Base-by-base conservation (phyloP, 2,888 invertebrate species). In the Eilema griseolum region DNA sequence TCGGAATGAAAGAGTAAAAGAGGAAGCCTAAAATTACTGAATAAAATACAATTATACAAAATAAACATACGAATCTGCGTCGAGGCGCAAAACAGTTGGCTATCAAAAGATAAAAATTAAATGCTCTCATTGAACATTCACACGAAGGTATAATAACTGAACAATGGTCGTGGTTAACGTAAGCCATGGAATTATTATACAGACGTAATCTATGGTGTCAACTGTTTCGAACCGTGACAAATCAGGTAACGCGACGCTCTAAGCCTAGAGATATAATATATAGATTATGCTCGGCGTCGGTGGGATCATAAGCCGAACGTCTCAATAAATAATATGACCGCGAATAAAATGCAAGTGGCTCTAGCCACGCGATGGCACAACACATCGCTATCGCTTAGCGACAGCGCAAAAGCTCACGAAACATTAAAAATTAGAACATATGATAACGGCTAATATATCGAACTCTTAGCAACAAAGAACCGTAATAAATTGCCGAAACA, bases 191-290 rank as follows among this genome's bases (percentile, higher is more conserved):
- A n/a, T 52, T 52, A n/a, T 20, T 52, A n/a, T 10, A n/a, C 10
- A 52, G n/a, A 52, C n/a, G n/a, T n/a, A 52, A 52, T 52, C 52
- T 52, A 52, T n/a, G 52, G 52, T 16, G 52, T 1, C 85, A 83
- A 88, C 86, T 88, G 81, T 82, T 80, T 85, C 86, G 82, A 80
- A 80, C 84, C 80, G 80, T 86, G 83, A 83, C 88, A 85, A 82
- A 89, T 93, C 92, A 93, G 94, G 93, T 94, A 93, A 94, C 94
- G 91, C 90, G 91, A 93, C 90, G 93, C 88, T 88, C 84, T 88
- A 87, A 89, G 87, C 89, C 88, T 90, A 92, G 88, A 88, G 8
- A 33, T 33, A 37, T 87, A 88, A 46, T 46, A 86, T 85, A 89
- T 88, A 85, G 85, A 82, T 89, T 87, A 90, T 91, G 92, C 90